Evolutionary conservation across 2,797 vertebrate genomes (phyloP).

Genomic region (Discoglossus pictus): DNA sequence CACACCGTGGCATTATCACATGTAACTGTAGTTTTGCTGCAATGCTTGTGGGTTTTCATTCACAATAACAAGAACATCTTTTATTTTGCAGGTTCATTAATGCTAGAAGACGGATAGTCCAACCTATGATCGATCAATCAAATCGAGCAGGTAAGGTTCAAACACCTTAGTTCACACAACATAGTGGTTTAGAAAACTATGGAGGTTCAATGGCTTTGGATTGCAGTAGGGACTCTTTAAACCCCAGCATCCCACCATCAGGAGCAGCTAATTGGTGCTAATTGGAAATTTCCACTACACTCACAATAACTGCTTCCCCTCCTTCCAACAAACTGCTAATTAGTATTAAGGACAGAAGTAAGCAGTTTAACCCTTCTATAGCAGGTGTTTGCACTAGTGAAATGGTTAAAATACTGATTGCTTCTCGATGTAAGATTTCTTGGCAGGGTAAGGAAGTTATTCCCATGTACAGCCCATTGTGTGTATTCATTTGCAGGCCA

Average conservation of each 20-base stretch:
- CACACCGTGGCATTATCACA: too few species aligned
- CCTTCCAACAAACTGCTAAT: conserved; percentile 90
- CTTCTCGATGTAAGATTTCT: conserved; percentile 70
- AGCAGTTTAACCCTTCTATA: conserved; percentile 33
- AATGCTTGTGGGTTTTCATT: neutral
- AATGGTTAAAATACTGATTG: conserved; percentile 72
- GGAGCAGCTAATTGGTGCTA: conserved; percentile 90
- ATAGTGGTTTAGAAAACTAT: conserved; percentile 41
- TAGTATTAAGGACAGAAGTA: conserved; percentile 73
- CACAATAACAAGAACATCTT: conserved; percentile 49
- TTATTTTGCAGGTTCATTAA: conserved; percentile 97
- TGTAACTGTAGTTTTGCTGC: too few species aligned
- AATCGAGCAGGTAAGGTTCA: conserved; percentile 98
- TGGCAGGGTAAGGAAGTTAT: conserved; percentile 62
- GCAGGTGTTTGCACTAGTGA: conserved; percentile 31
- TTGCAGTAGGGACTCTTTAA: conserved; percentile 61
- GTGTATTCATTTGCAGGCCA: conserved; percentile 71
- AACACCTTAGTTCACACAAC: conserved; percentile 26
- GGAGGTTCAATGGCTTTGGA: conserved; percentile 65
- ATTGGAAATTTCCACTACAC: conserved; percentile 94
- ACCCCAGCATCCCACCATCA: conserved; percentile 76
- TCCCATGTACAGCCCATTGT: conserved; percentile 68
- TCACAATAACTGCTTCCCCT: conserved; percentile 83
- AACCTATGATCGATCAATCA: conserved; percentile 99
- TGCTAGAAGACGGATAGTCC: conserved; percentile 99